Evolutionary conservation across 2,797 vertebrate species (phyloP).

Genomic region (Sternarchorhynchus goeldii): DNA sequence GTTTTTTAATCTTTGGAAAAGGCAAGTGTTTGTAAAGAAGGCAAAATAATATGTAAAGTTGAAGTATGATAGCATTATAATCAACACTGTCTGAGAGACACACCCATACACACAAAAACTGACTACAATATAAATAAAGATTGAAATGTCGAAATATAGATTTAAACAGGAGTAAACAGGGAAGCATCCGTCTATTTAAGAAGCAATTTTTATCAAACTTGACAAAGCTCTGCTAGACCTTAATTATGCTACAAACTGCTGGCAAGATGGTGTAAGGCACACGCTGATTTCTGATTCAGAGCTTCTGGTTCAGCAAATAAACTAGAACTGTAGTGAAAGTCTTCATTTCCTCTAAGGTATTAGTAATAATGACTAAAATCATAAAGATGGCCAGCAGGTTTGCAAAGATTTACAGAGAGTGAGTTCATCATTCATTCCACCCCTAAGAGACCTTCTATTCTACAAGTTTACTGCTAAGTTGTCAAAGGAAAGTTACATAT

Average conservation of each 20-base stretch:
- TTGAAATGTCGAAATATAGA: background rate
- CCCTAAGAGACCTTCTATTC: background rate
- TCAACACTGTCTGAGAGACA: too few relatives aligned
- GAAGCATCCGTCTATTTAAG: constrained; percentile 1
- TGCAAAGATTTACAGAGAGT: background rate
- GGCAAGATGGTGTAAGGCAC: background rate
- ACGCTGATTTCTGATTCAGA: background rate
- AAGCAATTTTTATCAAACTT: constrained; percentile 9
- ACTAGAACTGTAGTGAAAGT: background rate
- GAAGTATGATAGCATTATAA: too few relatives aligned
- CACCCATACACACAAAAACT: too few relatives aligned
- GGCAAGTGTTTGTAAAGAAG: too few relatives aligned
- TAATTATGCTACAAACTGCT: constrained; percentile 2
- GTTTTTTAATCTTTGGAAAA: too few relatives aligned
- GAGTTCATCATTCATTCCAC: background rate
- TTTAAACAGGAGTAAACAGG: background rate
- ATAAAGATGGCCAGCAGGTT: too few relatives aligned
- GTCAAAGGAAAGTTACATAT: too few relatives aligned
- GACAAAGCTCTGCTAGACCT: background rate
- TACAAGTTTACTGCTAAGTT: too few relatives aligned
- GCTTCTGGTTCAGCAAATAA: background rate
- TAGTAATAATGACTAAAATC: background rate
- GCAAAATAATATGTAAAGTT: too few relatives aligned
- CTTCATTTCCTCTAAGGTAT: background rate
- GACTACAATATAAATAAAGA: background rate